Evolutionary conservation across 2,797 vertebrate species (phyloP).

Genomic region (Enteromius anoplus): DNA sequence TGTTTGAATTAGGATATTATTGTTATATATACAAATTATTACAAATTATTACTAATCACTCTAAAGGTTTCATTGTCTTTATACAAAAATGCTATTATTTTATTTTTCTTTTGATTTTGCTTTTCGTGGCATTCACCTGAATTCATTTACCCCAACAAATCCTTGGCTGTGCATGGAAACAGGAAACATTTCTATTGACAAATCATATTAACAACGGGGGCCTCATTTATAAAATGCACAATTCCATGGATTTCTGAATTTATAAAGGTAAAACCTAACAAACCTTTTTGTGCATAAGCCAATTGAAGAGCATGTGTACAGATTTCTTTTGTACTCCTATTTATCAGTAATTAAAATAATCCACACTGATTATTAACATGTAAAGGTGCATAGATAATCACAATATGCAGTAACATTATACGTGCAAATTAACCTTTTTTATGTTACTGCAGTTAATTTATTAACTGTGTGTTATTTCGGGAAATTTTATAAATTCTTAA

Average conservation of each 20-base stretch:
- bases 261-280: not conserved
- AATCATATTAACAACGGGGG: not conserved
- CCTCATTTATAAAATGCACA: not conserved
- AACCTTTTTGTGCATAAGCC: not conserved
- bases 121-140: not conserved
- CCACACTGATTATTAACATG: not conserved
- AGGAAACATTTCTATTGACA: not conserved
- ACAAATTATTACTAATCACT: too few relatives aligned
- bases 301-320: not conserved
- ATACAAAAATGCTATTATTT: not conserved
- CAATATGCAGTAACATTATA: not conserved
- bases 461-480: not conserved
- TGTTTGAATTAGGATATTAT: not conserved
- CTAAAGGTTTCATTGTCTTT: not conserved
- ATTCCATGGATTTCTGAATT: not conserved
- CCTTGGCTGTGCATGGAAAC: not conserved
- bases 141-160: slow-evolving; percentile 19
- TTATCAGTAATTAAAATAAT: not conserved
- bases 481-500: not conserved
- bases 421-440: not conserved
- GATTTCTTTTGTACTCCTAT: not conserved
- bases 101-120: not conserved
- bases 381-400: not conserved
- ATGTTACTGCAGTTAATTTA: not conserved
- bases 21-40: not conserved